Conservation (phyloP, 2,113 vertebrate genomes). For the Podilymbus podiceps region DNA sequence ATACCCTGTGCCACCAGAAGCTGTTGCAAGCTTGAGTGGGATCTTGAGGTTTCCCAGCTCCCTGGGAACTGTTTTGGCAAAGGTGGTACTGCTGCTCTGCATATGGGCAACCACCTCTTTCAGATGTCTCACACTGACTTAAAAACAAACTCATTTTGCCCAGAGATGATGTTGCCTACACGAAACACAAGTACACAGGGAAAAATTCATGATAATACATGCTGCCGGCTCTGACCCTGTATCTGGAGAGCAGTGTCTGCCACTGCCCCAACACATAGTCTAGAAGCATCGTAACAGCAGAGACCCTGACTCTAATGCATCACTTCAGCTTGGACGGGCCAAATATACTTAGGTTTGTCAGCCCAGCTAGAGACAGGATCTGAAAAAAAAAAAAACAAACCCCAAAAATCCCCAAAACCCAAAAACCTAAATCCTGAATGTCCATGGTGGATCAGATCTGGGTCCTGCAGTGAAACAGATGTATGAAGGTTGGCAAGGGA, state of each 20-base stretch:
- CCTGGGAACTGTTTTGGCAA: not conserved
- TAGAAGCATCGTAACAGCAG: not conserved
- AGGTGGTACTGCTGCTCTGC: not conserved
- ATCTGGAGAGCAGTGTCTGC: not conserved
- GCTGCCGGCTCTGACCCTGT: not conserved
- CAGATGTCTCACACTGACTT: not conserved
- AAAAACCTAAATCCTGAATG: not conserved
- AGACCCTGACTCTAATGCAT: not conserved
- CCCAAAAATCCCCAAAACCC: no score
- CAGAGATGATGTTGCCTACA: not conserved
- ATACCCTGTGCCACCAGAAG: not conserved
- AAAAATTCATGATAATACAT: not conserved
- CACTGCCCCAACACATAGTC: not conserved
- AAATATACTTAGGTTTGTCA: not conserved
- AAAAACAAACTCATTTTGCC: not conserved
- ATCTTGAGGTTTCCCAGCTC: not conserved
- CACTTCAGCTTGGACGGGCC: accelerated
- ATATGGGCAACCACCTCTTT: not conserved
- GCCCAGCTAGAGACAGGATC: not conserved
- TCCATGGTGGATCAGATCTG: not conserved
- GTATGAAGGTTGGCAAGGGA: not conserved
- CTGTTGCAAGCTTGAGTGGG: not conserved
- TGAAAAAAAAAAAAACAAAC: not conserved
- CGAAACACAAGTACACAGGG: not conserved
- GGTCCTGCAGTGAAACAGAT: not conserved